Percentiles rank a stretch among this genome's conserved stretches.
Evolutionary conservation across 2,888 invertebrate species (phyloP).

Genomic region (Abrostola tripartita): DNA sequence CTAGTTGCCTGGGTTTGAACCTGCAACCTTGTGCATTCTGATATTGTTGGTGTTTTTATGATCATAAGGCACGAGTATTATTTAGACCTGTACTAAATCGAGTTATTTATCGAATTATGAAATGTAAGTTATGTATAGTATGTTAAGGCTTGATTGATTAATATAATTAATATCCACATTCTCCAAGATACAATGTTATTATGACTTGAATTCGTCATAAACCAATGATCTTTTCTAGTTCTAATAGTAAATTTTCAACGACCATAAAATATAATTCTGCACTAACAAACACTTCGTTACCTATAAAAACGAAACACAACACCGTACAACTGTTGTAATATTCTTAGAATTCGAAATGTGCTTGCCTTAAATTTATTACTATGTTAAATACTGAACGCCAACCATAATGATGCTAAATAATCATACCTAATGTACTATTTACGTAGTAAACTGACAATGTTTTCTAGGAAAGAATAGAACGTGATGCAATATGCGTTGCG

Average conservation of each 20-base stretch:
- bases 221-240: not conserved
- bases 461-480: constrained; percentile 27
- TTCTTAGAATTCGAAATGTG: constrained; percentile 79
- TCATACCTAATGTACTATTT: constrained; percentile 45
- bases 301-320: constrained; percentile 76
- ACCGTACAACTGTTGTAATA: constrained; percentile 77
- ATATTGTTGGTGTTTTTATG: no score
- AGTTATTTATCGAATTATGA: no score
- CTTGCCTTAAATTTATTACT: constrained; percentile 68
- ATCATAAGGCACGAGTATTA: no score
- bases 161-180: no score
- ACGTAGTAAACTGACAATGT: constrained; percentile 21
- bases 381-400: constrained; percentile 56
- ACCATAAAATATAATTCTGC: constrained; percentile 43
- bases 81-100: no score
- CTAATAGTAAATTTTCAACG: constrained; percentile 11
- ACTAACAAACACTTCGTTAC: constrained; percentile 58
- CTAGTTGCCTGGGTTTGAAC: no score
- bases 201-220: not conserved
- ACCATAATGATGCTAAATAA: constrained; percentile 45
- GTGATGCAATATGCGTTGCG: constrained; percentile 5
- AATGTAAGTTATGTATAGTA: no score
- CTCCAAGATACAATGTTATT: not conserved
- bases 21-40: no score
- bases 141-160: no score